These are phyloP conservation scores for Capreolus pygargus DNA, from an alignment of 2,113 vertebrate genomes.

Conservation along the genomic window DNA sequence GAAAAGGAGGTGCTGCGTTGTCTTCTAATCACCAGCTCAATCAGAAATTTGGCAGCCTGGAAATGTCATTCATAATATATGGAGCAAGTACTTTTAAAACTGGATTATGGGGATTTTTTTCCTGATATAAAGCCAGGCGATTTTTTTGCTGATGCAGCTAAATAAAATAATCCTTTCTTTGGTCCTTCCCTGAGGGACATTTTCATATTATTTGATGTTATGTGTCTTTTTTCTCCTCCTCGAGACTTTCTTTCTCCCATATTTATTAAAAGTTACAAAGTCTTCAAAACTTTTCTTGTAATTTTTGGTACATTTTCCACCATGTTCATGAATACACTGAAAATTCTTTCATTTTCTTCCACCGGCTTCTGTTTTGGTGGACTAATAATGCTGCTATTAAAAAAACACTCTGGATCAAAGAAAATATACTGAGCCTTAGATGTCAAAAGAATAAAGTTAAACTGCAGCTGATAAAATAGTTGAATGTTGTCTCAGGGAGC, in stretches of 20 bases:
- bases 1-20: neutral
- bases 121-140: constrained; percentile 24
- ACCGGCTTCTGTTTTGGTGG: neutral
- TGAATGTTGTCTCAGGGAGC: constrained; percentile 18
- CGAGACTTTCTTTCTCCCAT: neutral
- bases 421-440: neutral
- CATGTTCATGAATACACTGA: neutral
- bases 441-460: constrained; percentile 23
- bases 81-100: constrained; percentile 57
- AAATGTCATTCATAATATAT: constrained; percentile 61
- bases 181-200: neutral
- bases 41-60: constrained; percentile 61
- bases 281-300: neutral
- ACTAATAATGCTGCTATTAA: constrained; percentile 50
- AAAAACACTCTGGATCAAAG: constrained; percentile 22
- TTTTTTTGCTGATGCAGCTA: constrained; percentile 45
- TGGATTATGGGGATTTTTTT: constrained; percentile 50
- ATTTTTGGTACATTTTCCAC: neutral
- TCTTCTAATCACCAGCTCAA: constrained; percentile 69
- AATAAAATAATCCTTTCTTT: constrained; percentile 66
- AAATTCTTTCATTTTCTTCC: neutral
- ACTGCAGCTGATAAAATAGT: constrained; percentile 38
- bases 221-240: neutral
- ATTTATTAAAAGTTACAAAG: neutral
- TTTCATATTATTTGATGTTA: constrained; percentile 32